A percentile compares a stretch with the other conserved stretches of the same genome.
Conservation (phyloP, 1,140 invertebrate species). For the Leucophenga varia region DNA sequence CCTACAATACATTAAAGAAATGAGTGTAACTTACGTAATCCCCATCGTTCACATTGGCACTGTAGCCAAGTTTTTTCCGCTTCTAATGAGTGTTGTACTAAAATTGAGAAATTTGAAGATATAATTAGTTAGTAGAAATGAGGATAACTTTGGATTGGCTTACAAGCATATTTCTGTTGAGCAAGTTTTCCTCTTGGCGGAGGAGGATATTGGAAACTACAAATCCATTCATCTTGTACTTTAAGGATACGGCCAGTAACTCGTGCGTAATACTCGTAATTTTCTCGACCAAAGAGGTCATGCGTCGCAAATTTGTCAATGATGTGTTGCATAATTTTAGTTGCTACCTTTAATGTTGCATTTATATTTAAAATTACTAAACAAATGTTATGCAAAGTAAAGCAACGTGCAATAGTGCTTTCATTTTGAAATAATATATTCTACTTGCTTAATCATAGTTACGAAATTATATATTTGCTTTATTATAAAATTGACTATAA, state of each 20-base stretch:
- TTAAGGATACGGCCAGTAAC: constrained; percentile 90
- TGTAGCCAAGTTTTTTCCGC: constrained; percentile 86
- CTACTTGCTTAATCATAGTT: too few relatives aligned
- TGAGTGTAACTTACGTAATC: constrained; percentile 63
- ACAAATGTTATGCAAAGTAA: constrained; percentile 13
- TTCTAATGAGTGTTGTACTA: constrained; percentile 80
- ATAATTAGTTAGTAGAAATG: not conserved
- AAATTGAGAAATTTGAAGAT: not conserved
- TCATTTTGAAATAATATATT: too few relatives aligned
- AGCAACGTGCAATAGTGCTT: too few relatives aligned
- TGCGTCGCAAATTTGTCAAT: constrained; percentile 96
- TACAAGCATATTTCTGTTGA: constrained; percentile 67
- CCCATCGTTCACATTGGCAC: constrained; percentile 83
- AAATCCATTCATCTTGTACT: constrained; percentile 93
- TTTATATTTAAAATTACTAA: constrained; percentile 1
- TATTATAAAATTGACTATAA: not conserved
- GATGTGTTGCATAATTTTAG: constrained; percentile 90
- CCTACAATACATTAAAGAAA: not conserved
- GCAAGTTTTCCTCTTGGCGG: constrained; percentile 63
- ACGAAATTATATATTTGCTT: too few relatives aligned
- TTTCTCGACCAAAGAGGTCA: constrained; percentile 92
- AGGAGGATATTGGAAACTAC: constrained; percentile 88
- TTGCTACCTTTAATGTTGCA: constrained; percentile 73
- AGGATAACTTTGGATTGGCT: constrained; percentile 54
- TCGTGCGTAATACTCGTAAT: constrained; percentile 96